A percentile compares a stretch with the other conserved stretches of the same genome.
phyloP scores from a whole-genome alignment of 2,113 vertebrate species.

The Callorhinus ursinus region DNA sequence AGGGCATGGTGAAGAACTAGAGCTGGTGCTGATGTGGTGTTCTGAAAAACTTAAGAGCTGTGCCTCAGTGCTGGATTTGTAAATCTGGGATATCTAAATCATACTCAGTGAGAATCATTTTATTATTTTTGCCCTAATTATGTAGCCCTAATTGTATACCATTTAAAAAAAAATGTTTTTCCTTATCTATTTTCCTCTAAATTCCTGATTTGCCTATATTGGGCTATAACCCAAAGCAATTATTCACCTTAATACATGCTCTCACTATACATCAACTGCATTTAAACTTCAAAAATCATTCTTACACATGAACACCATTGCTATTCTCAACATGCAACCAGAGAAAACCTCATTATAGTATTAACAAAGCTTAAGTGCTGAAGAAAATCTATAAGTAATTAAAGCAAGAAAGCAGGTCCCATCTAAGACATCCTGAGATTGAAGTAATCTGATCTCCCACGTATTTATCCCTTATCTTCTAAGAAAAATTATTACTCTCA shows the following conservation, averaged over 20 bases:
- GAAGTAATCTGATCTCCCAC: slow-evolving; percentile 22
- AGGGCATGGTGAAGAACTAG: not conserved
- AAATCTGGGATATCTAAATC: slow-evolving; percentile 6
- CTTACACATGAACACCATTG: not conserved
- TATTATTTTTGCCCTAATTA: slow-evolving; percentile 21
- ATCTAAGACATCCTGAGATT: slow-evolving; percentile 3
- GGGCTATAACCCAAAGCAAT: not conserved
- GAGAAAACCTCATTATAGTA: not conserved
- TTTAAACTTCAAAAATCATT: slow-evolving; percentile 44
- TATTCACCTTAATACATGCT: not conserved
- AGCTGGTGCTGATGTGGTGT: not conserved
- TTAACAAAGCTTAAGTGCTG: not conserved
- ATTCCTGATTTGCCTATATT: slow-evolving; percentile 24
- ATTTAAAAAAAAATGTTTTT: not conserved
- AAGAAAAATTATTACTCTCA: slow-evolving; percentile 58
- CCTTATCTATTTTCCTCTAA: slow-evolving; percentile 25
- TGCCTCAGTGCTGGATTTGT: not conserved
- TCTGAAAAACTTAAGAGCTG: slow-evolving; percentile 17
- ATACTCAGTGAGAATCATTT: not conserved
- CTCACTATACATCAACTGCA: not conserved
- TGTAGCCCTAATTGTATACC: not conserved
- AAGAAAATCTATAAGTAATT: slow-evolving; percentile 39
- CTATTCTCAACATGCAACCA: not conserved
- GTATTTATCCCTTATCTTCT: not conserved
- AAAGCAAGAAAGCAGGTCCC: slow-evolving; percentile 41